A percentile compares a stretch with the other conserved stretches of the same genome.
Evolutionary conservation across 2,113 vertebrate genomes (phyloP).

Genomic region (Myrmophylax atrothorax): DNA sequence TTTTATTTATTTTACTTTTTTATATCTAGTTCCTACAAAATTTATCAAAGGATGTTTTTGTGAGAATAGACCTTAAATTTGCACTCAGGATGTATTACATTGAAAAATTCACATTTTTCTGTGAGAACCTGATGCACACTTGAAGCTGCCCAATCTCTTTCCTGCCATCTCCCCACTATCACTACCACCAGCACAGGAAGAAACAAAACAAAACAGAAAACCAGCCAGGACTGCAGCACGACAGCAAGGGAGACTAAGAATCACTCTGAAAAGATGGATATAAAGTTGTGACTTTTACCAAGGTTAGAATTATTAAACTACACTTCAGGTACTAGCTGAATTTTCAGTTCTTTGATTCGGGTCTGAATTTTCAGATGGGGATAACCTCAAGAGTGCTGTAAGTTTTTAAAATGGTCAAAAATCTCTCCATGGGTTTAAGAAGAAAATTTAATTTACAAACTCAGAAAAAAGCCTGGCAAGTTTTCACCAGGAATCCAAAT

Average conservation of each 20-base stretch:
- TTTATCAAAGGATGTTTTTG: background rate
- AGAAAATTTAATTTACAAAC: background rate
- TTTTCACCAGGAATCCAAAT: background rate
- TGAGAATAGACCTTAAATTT: background rate
- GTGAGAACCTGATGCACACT: background rate
- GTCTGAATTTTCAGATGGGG: background rate
- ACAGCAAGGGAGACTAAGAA: background rate
- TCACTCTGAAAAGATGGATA: background rate
- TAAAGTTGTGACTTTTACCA: background rate
- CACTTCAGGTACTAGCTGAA: background rate
- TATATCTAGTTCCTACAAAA: background rate
- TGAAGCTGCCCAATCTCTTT: background rate
- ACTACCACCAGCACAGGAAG: background rate
- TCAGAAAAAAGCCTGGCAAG: background rate
- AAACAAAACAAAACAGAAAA: background rate
- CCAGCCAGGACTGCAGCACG: background rate
- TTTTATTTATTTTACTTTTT: background rate
- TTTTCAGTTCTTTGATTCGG: background rate
- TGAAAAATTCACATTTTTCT: background rate
- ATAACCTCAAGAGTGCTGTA: background rate
- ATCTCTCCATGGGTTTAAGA: background rate
- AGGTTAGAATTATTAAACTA: background rate
- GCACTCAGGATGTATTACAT: background rate
- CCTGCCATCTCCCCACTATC: background rate
- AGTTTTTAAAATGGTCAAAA: background rate